Percentiles rank a stretch among this genome's conserved stretches.
Conservation (phyloP, 2,888 invertebrate species). For the Ethmia dodecea region DNA sequence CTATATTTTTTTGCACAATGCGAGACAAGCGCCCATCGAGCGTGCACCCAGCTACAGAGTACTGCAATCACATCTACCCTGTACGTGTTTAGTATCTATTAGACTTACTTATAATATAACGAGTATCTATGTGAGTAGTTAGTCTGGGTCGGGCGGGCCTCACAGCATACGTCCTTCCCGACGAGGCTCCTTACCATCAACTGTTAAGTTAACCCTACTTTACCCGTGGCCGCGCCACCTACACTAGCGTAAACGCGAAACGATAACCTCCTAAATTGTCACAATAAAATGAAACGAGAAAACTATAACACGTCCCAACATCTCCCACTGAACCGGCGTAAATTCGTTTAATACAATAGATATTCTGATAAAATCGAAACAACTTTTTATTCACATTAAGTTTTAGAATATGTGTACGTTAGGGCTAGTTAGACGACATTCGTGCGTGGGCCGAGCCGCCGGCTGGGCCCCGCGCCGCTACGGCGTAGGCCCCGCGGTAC, state of each 20-base stretch:
- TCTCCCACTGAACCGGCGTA: conserved; percentile 48
- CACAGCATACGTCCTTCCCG: conserved; percentile 45
- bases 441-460: conserved; percentile 64
- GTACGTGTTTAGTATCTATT: conserved; percentile 72
- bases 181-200: conserved; percentile 19
- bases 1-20: too few relatives aligned
- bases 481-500: too few relatives aligned
- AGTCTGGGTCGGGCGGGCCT: conserved; percentile 42
- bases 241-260: conserved; percentile 72
- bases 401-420: conserved; percentile 74
- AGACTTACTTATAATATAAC: conserved; percentile 63
- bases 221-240: conserved; percentile 67
- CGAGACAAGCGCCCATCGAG: too few relatives aligned
- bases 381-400: conserved; percentile 71
- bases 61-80: conserved; percentile 73
- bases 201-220: conserved; percentile 49
- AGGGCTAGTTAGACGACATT: conserved; percentile 52
- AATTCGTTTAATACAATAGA: conserved; percentile 72
- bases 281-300: conserved; percentile 63
- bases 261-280: conserved; percentile 65
- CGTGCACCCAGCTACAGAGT: conserved; percentile 69
- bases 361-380: conserved; percentile 73
- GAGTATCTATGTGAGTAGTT: conserved; percentile 60
- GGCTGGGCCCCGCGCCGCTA: too few relatives aligned
- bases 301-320: conserved; percentile 65